Evolutionary conservation across 53 echinoderm and acorn worm species (phyloP).

Genomic region (Hippasteria phrygiana): DNA sequence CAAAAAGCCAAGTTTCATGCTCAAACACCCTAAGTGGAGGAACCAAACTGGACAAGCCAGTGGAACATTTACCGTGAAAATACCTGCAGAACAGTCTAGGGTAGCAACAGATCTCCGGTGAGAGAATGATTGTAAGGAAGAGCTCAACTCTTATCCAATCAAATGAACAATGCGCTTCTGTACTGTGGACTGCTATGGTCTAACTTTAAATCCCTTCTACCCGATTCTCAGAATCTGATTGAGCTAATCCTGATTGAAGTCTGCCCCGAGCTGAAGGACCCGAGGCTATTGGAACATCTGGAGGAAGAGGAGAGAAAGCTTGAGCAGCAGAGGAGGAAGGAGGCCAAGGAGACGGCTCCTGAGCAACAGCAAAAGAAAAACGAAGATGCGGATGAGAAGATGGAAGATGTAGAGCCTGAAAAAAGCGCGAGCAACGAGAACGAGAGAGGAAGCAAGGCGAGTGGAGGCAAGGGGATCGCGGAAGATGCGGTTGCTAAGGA

Average conservation of each 20-base stretch:
- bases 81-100: too few species aligned
- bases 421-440: neutral
- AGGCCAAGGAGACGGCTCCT: neutral
- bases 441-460: neutral
- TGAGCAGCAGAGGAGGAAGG: constrained; percentile 16
- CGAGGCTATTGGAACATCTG: constrained; percentile 84
- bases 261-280: constrained; percentile 97
- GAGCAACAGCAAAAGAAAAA: neutral
- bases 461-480: constrained; percentile 24
- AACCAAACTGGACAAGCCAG: too few species aligned
- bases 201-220: neutral
- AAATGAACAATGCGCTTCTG: neutral
- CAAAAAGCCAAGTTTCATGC: too few species aligned
- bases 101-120: too few species aligned
- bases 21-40: too few species aligned
- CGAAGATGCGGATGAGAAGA: constrained; percentile 25
- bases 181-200: neutral
- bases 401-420: neutral
- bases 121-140: too few species aligned
- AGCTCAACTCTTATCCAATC: too few species aligned
- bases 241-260: constrained; percentile 88
- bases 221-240: constrained; percentile 74
- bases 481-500: constrained; percentile 58
- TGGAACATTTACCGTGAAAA: too few species aligned
- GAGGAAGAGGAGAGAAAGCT: constrained; percentile 77